These are phyloP conservation scores for Apostichopus leukothele DNA, from an alignment of 53 echinoderm and acorn worm genomes.

Conservation along the genomic window DNA sequence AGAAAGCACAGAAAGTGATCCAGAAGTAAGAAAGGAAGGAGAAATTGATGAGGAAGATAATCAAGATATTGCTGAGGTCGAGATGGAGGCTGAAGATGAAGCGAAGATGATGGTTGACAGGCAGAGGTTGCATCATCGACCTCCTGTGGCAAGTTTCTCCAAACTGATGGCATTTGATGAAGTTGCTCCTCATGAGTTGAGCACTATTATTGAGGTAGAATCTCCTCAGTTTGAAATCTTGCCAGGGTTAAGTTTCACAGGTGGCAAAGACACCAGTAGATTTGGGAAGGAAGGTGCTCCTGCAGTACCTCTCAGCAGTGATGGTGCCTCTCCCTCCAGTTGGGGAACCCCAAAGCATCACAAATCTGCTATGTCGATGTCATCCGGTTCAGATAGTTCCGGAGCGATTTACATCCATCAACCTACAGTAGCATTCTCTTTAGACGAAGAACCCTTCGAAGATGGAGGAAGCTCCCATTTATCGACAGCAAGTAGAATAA, in stretches of 20 bases:
- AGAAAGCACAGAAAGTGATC: neutral
- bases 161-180: constrained; percentile 54
- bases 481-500: too few species aligned
- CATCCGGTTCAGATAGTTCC: neutral
- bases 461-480: neutral
- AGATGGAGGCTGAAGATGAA: neutral
- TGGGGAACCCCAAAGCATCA: constrained; percentile 40
- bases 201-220: constrained; percentile 87
- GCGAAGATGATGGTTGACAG: neutral
- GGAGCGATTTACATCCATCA: constrained; percentile 32
- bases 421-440: neutral
- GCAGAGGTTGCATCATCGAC: constrained; percentile 42
- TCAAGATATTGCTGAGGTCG: neutral
- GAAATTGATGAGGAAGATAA: neutral
- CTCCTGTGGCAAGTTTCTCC: constrained; percentile 62
- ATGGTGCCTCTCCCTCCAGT: neutral
- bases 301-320: neutral
- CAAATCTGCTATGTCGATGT: neutral
- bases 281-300: neutral
- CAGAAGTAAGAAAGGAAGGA: neutral
- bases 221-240: constrained; percentile 52
- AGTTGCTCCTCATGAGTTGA: constrained; percentile 81
- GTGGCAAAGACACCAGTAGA: neutral
- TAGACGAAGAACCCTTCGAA: neutral
- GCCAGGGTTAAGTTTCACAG: neutral